A percentile compares a stretch with the other conserved stretches of the same genome.
phyloP scores from a whole-genome alignment of 2,888 invertebrate genomes.

The Bugulina stolonifera region DNA sequence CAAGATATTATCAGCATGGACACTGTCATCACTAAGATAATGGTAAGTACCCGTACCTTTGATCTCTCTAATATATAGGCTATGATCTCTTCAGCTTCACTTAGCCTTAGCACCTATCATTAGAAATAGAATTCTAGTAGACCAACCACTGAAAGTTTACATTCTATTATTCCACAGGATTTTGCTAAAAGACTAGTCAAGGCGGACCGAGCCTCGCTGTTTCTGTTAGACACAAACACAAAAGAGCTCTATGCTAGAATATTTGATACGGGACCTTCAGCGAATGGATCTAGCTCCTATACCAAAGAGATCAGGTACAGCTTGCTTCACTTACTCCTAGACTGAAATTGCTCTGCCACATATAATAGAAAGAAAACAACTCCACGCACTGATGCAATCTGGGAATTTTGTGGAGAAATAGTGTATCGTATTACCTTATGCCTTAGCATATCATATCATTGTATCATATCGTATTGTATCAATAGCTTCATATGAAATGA shows the following conservation, averaged over 20 bases:
- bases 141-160: too few relatives aligned
- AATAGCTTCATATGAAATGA: neutral
- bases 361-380: too few relatives aligned
- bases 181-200: constrained; percentile 74
- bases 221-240: constrained; percentile 68
- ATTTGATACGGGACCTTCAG: constrained; percentile 60
- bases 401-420: too few relatives aligned
- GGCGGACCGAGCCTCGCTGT: constrained; percentile 77
- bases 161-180: too few relatives aligned
- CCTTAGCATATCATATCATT: neutral
- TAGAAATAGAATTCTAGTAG: too few relatives aligned
- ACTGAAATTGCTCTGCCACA: neutral
- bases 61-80: too few relatives aligned
- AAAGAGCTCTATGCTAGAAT: constrained; percentile 74
- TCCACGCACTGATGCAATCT: too few relatives aligned
- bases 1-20: constrained; percentile 82
- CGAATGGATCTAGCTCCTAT: constrained; percentile 23
- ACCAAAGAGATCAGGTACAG: constrained; percentile 41
- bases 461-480: constrained; percentile 6
- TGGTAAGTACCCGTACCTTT: constrained; percentile 58
- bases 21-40: constrained; percentile 71
- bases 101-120: too few relatives aligned
- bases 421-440: neutral
- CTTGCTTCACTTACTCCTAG: too few relatives aligned
- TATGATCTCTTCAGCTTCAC: too few relatives aligned